A percentile compares a stretch with the other conserved stretches of the same genome.
Conservation (phyloP, 2,113 vertebrate species). For the Ginglymostoma cirratum region DNA sequence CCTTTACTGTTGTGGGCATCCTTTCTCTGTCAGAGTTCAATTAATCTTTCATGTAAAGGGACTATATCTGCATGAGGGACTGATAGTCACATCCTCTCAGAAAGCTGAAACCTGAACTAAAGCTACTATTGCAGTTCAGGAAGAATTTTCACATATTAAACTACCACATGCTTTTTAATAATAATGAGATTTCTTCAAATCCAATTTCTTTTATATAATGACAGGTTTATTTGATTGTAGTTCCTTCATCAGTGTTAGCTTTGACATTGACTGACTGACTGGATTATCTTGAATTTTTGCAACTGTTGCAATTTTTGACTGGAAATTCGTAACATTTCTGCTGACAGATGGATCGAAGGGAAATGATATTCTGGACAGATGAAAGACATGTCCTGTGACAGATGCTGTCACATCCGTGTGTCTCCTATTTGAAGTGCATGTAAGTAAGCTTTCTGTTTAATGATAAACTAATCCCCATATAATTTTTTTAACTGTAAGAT, state of each 20-base stretch:
- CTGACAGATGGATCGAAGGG: background rate
- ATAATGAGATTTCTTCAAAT: background rate
- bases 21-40: background rate
- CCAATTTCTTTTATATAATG: background rate
- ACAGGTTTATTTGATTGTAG: too few species aligned
- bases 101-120: background rate
- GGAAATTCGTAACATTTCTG: background rate
- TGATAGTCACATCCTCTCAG: background rate
- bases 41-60: constrained; percentile 27
- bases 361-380: background rate
- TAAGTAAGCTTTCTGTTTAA: background rate
- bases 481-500: background rate
- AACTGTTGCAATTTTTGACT: background rate
- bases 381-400: background rate
- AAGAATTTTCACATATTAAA: background rate
- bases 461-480: background rate
- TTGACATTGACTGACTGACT: background rate
- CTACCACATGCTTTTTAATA: background rate
- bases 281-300: background rate
- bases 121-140: background rate
- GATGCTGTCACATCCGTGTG: constrained; percentile 2
- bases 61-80: background rate
- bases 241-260: background rate
- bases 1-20: constrained; percentile 10
- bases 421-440: background rate